Evolutionary conservation across 1,140 invertebrate genomes (phyloP).

Genomic region (Bombus fervidus): DNA sequence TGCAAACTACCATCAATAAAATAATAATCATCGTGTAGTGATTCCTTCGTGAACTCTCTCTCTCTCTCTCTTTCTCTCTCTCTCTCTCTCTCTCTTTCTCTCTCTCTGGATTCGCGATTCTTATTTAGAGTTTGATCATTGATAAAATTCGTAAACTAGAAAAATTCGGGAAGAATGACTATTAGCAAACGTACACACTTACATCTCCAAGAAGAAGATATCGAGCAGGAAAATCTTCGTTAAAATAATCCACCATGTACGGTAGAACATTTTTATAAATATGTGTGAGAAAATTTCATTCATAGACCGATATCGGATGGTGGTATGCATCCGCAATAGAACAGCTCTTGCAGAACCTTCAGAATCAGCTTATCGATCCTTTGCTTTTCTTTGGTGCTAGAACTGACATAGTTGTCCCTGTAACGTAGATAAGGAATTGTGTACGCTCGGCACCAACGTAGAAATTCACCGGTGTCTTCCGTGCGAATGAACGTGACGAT

Average conservation of each 20-base stretch:
- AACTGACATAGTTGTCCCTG: slow-evolving; percentile 30
- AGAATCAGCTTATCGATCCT: slow-evolving; percentile 71
- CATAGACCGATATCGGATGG: slow-evolving; percentile 61
- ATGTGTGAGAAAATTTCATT: not conserved
- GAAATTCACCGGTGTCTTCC: slow-evolving; percentile 72
- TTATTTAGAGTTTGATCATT: no score
- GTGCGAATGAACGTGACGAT: slow-evolving; percentile 78
- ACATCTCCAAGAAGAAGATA: not conserved
- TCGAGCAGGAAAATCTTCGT: not conserved
- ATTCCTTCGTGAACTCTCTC: no score
- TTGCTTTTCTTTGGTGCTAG: slow-evolving; percentile 43
- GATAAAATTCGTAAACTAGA: not conserved
- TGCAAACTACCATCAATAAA: no score
- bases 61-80: no score
- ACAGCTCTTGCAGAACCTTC: slow-evolving; percentile 69
- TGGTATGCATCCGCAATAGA: slow-evolving; percentile 74
- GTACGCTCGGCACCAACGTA: slow-evolving; percentile 74
- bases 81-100: no score
- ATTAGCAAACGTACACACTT: not conserved
- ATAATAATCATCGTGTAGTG: no score
- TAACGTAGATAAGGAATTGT: slow-evolving; percentile 71
- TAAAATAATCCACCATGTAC: not conserved
- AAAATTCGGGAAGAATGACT: not conserved
- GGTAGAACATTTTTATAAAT: not conserved
- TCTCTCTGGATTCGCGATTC: no score